Evolutionary conservation across 2,888 invertebrate species (phyloP).

Genomic region (Eupithecia subfuscata): DNA sequence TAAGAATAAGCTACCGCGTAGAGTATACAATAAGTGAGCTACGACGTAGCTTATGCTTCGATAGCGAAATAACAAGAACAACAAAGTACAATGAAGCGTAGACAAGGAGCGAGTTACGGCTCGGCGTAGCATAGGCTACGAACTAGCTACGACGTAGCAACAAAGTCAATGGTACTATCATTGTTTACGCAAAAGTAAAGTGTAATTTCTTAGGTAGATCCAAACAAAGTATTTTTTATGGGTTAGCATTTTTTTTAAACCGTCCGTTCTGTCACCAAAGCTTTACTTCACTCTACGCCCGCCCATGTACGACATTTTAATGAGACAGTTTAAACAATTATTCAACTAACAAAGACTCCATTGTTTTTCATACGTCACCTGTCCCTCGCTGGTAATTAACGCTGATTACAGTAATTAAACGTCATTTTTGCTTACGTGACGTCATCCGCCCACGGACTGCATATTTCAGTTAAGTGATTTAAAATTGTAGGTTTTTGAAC

Average conservation of each 20-base stretch:
- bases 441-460: conserved; percentile 37
- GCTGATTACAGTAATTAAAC: conserved; percentile 67
- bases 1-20: background rate
- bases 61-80: background rate
- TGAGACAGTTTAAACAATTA: conserved; percentile 69
- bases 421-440: conserved; percentile 35
- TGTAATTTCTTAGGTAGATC: background rate
- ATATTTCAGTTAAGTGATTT: conserved; percentile 4
- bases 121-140: background rate
- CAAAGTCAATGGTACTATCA: background rate
- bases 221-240: background rate
- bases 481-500: conserved; percentile 7
- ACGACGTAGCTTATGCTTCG: too few relatives aligned
- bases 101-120: background rate
- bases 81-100: background rate
- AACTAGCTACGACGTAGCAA: background rate
- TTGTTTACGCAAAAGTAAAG: background rate
- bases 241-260: background rate
- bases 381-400: conserved; percentile 62
- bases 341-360: conserved; percentile 60
- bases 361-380: conserved; percentile 69
- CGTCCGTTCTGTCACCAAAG: conserved; percentile 26
- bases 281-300: conserved; percentile 27
- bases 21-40: background rate
- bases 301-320: conserved; percentile 52